Percentiles rank a stretch among this genome's conserved stretches.
Conservation (phyloP, 1,140 invertebrate species). For the Pissodes strobi region DNA sequence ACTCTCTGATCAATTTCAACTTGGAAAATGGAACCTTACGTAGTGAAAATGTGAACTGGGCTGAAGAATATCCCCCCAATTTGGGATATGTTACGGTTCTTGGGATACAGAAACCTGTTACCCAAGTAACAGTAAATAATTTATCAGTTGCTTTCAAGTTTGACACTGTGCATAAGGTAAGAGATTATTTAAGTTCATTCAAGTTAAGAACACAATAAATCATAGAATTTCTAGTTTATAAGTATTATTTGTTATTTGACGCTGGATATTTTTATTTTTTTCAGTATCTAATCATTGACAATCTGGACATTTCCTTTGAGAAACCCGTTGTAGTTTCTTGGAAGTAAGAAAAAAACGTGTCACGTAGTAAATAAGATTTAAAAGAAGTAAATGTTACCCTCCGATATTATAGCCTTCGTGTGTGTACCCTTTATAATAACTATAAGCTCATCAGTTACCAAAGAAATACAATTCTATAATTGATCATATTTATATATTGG, state of each 20-base stretch:
- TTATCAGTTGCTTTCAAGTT: constrained; percentile 31
- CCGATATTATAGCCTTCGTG: constrained; percentile 6
- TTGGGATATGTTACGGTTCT: constrained; percentile 47
- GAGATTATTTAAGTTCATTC: no score
- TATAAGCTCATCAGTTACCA: constrained; percentile 13
- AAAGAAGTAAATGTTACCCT: constrained; percentile 17
- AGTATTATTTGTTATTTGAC: neutral
- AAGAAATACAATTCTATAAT: no score
- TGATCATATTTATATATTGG: no score
- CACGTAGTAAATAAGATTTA: neutral
- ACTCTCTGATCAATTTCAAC: constrained; percentile 63
- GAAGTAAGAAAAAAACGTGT: constrained; percentile 25
- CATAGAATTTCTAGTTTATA: neutral
- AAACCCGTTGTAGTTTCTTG: constrained; percentile 26
- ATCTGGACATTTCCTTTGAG: constrained; percentile 42
- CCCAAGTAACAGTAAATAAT: constrained; percentile 47
- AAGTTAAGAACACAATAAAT: neutral
- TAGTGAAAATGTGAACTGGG: constrained; percentile 59
- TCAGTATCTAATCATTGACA: constrained; percentile 49
- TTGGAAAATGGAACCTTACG: constrained; percentile 58
- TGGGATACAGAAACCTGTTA: constrained; percentile 45
- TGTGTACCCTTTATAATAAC: constrained; percentile 4
- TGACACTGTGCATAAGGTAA: constrained; percentile 32
- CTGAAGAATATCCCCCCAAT: constrained; percentile 58
- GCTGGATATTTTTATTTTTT: constrained; percentile 30